A percentile compares a stretch with the other conserved stretches of the same genome.
Conservation (phyloP, 2,888 invertebrate species). For the Diarsia dahlii region DNA sequence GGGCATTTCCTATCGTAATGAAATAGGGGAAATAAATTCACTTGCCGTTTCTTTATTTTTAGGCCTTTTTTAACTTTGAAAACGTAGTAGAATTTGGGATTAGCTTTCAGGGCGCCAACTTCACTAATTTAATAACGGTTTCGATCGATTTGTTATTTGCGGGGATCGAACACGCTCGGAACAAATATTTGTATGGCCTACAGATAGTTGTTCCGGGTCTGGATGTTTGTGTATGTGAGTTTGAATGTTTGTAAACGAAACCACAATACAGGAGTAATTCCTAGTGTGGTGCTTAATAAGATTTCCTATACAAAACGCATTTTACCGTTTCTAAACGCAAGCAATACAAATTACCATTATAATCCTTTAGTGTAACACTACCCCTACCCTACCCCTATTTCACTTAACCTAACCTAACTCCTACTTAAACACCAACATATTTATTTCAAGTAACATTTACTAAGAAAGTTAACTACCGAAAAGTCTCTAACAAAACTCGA, state of each 20-base stretch:
- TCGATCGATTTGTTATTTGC: too few relatives aligned
- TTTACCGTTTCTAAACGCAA: not conserved
- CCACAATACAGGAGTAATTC: too few relatives aligned
- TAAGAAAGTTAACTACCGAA: slow-evolving; percentile 46
- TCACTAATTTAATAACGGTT: too few relatives aligned
- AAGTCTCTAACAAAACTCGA: slow-evolving; percentile 60
- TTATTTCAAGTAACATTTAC: slow-evolving; percentile 54
- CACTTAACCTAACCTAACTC: slow-evolving; percentile 37
- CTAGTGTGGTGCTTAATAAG: too few relatives aligned
- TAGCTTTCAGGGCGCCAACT: too few relatives aligned
- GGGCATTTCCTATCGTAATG: not conserved
- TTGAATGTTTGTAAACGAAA: too few relatives aligned
- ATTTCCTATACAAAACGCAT: not conserved
- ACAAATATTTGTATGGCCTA: too few relatives aligned
- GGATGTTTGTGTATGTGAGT: too few relatives aligned
- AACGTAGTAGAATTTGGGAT: not conserved
- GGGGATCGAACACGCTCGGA: too few relatives aligned
- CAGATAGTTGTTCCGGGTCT: too few relatives aligned
- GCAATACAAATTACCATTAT: slow-evolving; percentile 14
- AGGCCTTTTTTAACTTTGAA: not conserved
- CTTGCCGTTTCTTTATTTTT: not conserved
- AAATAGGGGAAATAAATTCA: not conserved
- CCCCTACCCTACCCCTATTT: slow-evolving; percentile 22
- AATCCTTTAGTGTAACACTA: not conserved
- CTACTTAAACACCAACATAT: slow-evolving; percentile 26